Base-by-base conservation (phyloP, 2,113 vertebrate genomes). In the Meleagris gallopavo region DNA sequence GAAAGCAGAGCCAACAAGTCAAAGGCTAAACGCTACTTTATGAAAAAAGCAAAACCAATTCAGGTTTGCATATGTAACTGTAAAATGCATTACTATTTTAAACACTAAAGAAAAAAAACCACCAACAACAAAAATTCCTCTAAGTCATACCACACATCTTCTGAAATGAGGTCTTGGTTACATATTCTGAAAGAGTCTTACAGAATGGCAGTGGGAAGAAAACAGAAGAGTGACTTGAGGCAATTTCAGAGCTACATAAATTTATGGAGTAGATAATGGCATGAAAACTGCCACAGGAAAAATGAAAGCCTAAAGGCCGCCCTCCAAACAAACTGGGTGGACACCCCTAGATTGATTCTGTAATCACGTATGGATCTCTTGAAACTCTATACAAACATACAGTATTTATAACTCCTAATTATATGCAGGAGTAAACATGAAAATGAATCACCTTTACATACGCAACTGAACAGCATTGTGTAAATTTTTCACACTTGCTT, bases 401-500 rank as follows among this genome's bases (percentile, higher is more conserved):
- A 64, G 2, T 88, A 83, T 86, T 88, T 93, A 5, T 80, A 83
- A 86, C 45, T 82, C 62, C 55, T 80, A 46, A 77, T 71, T 60
- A 60, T 36, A 64, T 60, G 46, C 67, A 89, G 71, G 15, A 83
- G 27, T 30, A 48, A 92, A 89, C 46, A 52, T 55, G 50, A 89
- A 89, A 77, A 84, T 67, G 13, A 91, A 88, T 89, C 89, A 79
- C 45, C 45, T 87, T 69, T 46, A 70, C 72, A 73, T 66, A 41
- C 13, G 55, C 30, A 69, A 86, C 41, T 16, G 67, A 88, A 83
- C 36, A 74, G 36, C 30, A 50, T 0, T 62, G n/a, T 66, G 4
- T 41, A 86, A 61, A 29, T 80, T 94, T 92, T 92, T 62, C 69
- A 66, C 25, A 38, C 0, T 2, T 77, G 41, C 55, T 92, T 85